These are phyloP conservation scores for Lissocephala sabroskyi DNA, from an alignment of 2,888 invertebrate genomes.

Conservation along the genomic window DNA sequence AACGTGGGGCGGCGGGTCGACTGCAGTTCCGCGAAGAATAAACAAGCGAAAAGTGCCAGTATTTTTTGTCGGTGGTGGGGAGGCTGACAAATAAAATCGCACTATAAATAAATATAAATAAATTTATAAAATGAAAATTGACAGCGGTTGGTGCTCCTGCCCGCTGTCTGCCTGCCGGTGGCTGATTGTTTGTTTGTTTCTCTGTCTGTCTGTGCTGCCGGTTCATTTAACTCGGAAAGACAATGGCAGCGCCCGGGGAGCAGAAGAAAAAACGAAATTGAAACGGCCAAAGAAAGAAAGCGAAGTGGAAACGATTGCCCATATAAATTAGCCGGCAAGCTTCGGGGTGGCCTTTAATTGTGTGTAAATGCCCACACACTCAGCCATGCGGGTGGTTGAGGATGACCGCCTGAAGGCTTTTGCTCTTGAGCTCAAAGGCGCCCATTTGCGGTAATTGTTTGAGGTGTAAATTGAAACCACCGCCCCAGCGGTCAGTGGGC, in stretches of 20 bases:
- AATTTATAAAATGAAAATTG: conserved; percentile 29
- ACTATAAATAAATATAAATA: conserved; percentile 19
- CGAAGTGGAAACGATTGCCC: conserved; percentile 9
- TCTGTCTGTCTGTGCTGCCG: conserved; percentile 7
- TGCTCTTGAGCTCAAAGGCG: conserved; percentile 28
- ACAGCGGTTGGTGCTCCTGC: conserved; percentile 13
- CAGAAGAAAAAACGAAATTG: no score
- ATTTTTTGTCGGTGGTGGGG: no score
- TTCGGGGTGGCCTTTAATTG: background rate
- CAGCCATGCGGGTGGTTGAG: background rate
- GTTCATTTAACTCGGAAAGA: conserved; percentile 39
- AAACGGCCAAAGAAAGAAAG: no score
- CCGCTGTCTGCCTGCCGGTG: conserved; percentile 3
- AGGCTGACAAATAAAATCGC: no score
- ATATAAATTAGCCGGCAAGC: conserved; percentile 54
- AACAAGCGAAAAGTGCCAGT: no score
- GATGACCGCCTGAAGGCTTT: no score
- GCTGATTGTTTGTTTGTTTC: no score
- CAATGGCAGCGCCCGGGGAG: background rate
- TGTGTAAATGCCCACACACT: conserved; percentile 21
- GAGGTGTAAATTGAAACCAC: background rate
- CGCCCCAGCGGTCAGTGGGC: background rate
- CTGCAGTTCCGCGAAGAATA: no score
- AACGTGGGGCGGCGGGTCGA: no score
- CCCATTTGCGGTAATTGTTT: conserved; percentile 32